Evolutionary conservation across 2,113 vertebrate species (phyloP).

Genomic region (Struthio camelus): DNA sequence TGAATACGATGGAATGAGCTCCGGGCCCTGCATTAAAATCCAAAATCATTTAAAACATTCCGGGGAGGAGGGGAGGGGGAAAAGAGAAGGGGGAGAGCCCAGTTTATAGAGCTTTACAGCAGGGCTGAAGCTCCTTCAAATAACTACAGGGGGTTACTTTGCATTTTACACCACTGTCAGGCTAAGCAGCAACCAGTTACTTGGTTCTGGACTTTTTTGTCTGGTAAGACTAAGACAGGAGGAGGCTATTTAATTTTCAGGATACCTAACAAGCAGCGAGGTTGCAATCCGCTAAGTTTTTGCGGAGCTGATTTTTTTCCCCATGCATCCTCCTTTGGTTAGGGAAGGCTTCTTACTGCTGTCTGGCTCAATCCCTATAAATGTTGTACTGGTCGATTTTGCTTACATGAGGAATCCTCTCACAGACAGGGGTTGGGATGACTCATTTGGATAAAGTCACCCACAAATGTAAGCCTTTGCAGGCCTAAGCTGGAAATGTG

Average conservation of each 20-base stretch:
- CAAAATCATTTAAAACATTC: constrained; percentile 21
- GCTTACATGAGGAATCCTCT: constrained; percentile 43
- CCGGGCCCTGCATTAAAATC: constrained; percentile 3
- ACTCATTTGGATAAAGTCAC: constrained; percentile 25
- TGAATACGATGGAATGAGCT: constrained; percentile 42
- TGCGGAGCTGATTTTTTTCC: not conserved
- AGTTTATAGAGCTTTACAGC: not conserved
- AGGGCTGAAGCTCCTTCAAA: not conserved
- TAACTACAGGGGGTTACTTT: not conserved
- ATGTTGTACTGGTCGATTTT: not conserved
- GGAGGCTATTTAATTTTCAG: not conserved
- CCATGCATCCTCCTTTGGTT: rapidly evolving
- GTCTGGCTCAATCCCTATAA: not conserved
- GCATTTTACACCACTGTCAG: not conserved
- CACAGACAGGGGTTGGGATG: not conserved
- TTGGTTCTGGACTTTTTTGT: not conserved
- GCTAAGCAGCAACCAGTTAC: not conserved
- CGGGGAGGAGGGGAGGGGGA: not conserved
- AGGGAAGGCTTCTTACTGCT: not conserved
- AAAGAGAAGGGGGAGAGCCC: not conserved
- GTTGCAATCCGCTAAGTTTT: not conserved
- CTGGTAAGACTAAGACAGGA: not conserved
- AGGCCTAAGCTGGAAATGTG: constrained; percentile 21
- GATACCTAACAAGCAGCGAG: too few relatives aligned
- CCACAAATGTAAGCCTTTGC: constrained; percentile 1